These are phyloP conservation scores for Pseudomyrmex gracilis DNA, from an alignment of 1,140 invertebrate genomes.

Conservation along the genomic window DNA sequence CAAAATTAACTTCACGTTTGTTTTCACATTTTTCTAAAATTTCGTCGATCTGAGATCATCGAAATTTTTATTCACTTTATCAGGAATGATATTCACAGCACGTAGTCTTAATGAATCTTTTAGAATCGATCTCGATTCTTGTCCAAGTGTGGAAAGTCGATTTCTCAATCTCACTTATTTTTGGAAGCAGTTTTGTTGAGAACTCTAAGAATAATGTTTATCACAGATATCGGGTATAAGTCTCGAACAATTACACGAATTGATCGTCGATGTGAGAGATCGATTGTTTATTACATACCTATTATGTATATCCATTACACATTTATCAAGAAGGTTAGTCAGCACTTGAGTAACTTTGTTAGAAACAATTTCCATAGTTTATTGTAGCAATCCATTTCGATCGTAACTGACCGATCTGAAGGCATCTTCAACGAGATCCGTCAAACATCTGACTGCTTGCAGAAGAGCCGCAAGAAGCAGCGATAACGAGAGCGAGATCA, in stretches of 20 bases:
- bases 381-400: slow-evolving; percentile 75
- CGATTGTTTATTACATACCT: neutral
- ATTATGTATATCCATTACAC: neutral
- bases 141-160: neutral
- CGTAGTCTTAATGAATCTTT: neutral
- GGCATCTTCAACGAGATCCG: slow-evolving; percentile 82
- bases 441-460: slow-evolving; percentile 83
- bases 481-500: slow-evolving; percentile 84
- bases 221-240: slow-evolving; percentile 68
- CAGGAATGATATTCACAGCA: slow-evolving; percentile 16
- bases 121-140: slow-evolving; percentile 10
- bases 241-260: slow-evolving; percentile 61
- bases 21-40: slow-evolving; percentile 29
- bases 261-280: slow-evolving; percentile 10
- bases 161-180: slow-evolving; percentile 11
- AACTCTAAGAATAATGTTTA: slow-evolving; percentile 66
- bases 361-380: neutral
- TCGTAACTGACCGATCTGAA: slow-evolving; percentile 79
- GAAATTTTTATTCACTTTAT: neutral
- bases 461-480: slow-evolving; percentile 83
- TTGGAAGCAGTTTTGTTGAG: slow-evolving; percentile 54
- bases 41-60: slow-evolving; percentile 23
- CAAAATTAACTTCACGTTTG: slow-evolving; percentile 29
- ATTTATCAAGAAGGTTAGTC: neutral
- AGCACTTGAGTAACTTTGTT: neutral